phyloP scores from a whole-genome alignment of 2,113 vertebrate species.

The Cyprinodon variegatus region DNA sequence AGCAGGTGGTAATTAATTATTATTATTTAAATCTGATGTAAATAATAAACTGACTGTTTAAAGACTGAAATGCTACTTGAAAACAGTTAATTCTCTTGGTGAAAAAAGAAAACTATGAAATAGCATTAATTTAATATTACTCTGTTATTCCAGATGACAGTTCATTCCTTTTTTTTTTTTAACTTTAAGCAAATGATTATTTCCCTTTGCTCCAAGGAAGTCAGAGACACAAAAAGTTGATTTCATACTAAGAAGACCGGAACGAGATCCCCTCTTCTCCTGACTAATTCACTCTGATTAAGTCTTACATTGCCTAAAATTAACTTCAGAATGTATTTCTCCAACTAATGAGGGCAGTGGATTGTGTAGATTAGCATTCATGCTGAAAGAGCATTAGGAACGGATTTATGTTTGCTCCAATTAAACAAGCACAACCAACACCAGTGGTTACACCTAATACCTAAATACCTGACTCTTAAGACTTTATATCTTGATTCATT shows the following conservation, averaged over 20 bases:
- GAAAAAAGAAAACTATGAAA: not conserved
- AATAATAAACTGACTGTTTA: not conserved
- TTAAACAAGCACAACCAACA: not conserved
- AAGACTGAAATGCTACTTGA: not conserved
- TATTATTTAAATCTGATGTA: not conserved
- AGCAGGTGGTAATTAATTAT: not conserved
- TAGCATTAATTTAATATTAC: not conserved
- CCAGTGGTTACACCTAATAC: not conserved
- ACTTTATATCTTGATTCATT: not conserved
- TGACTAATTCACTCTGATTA: constrained; percentile 1
- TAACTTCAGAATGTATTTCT: constrained; percentile 11
- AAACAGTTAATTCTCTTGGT: not conserved
- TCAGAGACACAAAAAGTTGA: constrained; percentile 10
- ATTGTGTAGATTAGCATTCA: constrained; percentile 8
- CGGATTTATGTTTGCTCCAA: not conserved
- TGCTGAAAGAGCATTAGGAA: not conserved
- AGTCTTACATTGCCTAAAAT: not conserved
- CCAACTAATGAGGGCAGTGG: not conserved
- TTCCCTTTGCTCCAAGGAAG: constrained; percentile 4
- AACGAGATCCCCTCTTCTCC: constrained; percentile 5
- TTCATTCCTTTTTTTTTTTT: not conserved
- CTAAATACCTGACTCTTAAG: not conserved
- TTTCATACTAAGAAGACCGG: constrained; percentile 16
- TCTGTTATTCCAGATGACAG: not conserved
- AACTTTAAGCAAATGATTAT: not conserved